These are phyloP conservation scores for Acholoe squamosa DNA, from an alignment of 2,888 invertebrate genomes.

Conservation along the genomic window DNA sequence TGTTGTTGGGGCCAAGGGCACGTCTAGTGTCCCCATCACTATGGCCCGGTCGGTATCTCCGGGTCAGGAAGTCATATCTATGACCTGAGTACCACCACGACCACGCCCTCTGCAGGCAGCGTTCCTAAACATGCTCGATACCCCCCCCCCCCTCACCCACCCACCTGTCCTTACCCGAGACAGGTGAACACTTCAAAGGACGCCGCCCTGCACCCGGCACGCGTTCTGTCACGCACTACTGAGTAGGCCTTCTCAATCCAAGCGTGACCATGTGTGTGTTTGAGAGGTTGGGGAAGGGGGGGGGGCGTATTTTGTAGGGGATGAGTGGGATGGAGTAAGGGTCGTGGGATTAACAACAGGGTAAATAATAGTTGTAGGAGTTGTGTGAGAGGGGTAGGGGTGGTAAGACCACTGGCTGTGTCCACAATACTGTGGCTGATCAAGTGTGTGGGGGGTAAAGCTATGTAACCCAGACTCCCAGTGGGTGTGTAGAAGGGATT, in stretches of 20 bases:
- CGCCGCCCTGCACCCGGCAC: slow-evolving; percentile 18
- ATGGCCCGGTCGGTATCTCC: neutral
- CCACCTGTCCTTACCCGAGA: neutral
- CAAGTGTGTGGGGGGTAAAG: neutral
- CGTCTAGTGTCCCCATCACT: neutral
- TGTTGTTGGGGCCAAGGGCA: neutral
- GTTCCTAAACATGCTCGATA: neutral
- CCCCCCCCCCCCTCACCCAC: neutral
- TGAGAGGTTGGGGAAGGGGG: no score
- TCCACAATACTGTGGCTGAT: neutral
- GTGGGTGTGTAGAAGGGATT: neutral
- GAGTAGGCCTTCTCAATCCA: neutral
- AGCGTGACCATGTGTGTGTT: no score
- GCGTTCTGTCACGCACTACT: neutral
- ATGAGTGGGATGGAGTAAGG: neutral
- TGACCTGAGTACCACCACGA: neutral
- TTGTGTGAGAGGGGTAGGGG: neutral
- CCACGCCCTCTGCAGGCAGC: neutral
- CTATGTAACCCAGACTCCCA: neutral
- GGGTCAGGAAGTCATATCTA: neutral
- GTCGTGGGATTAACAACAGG: neutral
- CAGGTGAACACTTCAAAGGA: slow-evolving; percentile 5
- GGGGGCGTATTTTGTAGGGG: neutral
- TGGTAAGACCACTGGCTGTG: neutral
- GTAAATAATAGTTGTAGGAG: no score